Percentiles rank a stretch among this genome's conserved stretches.
Conservation (phyloP, 2,888 invertebrate species). For the Tetrapedia diversipes region DNA sequence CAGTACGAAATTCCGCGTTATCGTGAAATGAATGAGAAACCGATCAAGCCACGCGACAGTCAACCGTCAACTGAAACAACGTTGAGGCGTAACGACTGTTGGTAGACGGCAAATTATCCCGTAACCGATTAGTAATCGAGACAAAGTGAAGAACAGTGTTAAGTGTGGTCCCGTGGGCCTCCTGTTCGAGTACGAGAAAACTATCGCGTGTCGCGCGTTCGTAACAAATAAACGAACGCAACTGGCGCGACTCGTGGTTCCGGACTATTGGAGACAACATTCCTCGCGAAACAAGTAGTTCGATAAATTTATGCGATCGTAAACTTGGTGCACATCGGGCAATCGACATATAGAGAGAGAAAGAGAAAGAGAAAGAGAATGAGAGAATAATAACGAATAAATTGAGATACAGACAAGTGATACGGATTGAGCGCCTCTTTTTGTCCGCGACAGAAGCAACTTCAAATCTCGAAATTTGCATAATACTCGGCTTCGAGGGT, state of each 20-base stretch:
- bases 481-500: too few species aligned
- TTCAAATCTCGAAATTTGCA: neutral
- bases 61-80: slow-evolving; percentile 6
- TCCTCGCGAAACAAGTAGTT: too few species aligned
- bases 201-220: neutral
- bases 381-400: neutral
- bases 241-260: neutral
- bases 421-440: neutral
- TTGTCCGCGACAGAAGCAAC: neutral
- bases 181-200: too few species aligned
- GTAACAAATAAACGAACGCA: neutral
- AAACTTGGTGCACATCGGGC: neutral
- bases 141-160: slow-evolving; percentile 10
- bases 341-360: neutral
- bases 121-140: slow-evolving; percentile 11
- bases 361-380: neutral
- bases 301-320: neutral
- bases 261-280: too few species aligned
- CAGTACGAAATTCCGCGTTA: slow-evolving; percentile 42
- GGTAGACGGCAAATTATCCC: neutral
- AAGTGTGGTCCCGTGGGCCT: slow-evolving; percentile 19
- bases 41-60: slow-evolving; percentile 2
- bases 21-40: slow-evolving; percentile 7
- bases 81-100: neutral
- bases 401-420: neutral